Evolutionary conservation across 1,140 invertebrate species (phyloP), one percentile per base, ranked within the genome.

Genomic region (Aleiodes sp.): DNA sequence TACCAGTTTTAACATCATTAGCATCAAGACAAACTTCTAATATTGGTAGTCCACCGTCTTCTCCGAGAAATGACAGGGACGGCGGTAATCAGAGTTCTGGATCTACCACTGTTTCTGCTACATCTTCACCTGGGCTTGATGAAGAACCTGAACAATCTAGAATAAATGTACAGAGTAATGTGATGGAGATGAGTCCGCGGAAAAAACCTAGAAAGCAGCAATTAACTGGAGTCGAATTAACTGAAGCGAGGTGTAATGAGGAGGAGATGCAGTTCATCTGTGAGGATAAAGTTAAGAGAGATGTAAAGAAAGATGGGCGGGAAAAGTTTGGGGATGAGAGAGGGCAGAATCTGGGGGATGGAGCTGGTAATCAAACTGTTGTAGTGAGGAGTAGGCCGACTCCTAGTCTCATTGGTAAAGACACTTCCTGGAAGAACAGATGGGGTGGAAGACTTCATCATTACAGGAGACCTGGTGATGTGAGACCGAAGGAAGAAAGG

Each of bases 401-500:
- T 10, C 80, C 80, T 9, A 80, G 76, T 77, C 75, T 85, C 41
- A 74, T 85, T 78, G 83, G 83, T 84, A 76, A 67, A 90, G 90
- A 80, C 75, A 84, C 73, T 76, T 87, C 76, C 76, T 88, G 70
- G 83, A 86, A 84, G 70, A 84, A 79, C 67, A 73, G 73, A 64
- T 91, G 88, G 87, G 89, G 91, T 78, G 86, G 90, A 24, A 85
- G 89, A 70, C 86, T 91, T 64, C 90, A 93, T 80, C 96, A 99
- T 87, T 99, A 97, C 84, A 87, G 92, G 71, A 88, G 95, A 61
- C 94, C 96, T 68, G 90, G 90, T 12, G 97, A 98, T 84, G 94
- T 98, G 1, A 92, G 92, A 80, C 91, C 93, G 0, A 94, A 94
- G 75, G 94, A 96, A 72, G 95, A 97, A 80, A 88, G 93, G 70